Evolutionary conservation across 2,888 invertebrate species (phyloP), one percentile per base, ranked within the genome.

Genomic region (Bembecia ichneumoniformis): DNA sequence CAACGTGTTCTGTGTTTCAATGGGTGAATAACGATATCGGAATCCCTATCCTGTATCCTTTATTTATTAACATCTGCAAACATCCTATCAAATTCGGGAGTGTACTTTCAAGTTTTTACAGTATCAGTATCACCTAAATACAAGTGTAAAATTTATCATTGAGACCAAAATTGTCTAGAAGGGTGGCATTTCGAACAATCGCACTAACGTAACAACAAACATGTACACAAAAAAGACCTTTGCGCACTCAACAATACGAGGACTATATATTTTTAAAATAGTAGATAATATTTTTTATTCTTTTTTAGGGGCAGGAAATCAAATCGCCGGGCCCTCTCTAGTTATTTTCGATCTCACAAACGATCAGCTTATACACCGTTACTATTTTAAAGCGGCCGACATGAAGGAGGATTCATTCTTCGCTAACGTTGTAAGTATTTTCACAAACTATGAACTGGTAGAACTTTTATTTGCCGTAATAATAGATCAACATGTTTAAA

Each of bases 361-460:
- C 0, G 92, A 95, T 66, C 82, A 90, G 66, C 78, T 95, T 47
- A 66, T 95, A 47, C 89, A 91, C 53, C 89, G 91, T 47, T 94
- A 92, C 68, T 82, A 88, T 49, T 89, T 95, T 63, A 93, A 93
- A 64, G 84, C 89, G 11, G 73, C 74, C 0, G 92, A 93, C 62
- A 82, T 91, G 66, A 93, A 92, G 62, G 90, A 92, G 48, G 90
- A 92, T 56, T 92, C 93, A 0, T 95, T 95, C 86, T 93, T 94
- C 65, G 95, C 94, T 2, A 94, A 95, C 68, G 90, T 94, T 62
- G 91, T 93, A 83, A 89, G 91, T 89, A 59, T 43, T 36, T 3
- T 34, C n/a, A 11, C 40, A 28, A n/a, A 35, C 46, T 14, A 7
- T 2, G 11, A 45, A 35, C 4, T 28, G 13, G 7, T n/a, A 36